Evolutionary conservation across 2,888 invertebrate genomes (phyloP).

Genomic region (Cremastinae sp.): DNA sequence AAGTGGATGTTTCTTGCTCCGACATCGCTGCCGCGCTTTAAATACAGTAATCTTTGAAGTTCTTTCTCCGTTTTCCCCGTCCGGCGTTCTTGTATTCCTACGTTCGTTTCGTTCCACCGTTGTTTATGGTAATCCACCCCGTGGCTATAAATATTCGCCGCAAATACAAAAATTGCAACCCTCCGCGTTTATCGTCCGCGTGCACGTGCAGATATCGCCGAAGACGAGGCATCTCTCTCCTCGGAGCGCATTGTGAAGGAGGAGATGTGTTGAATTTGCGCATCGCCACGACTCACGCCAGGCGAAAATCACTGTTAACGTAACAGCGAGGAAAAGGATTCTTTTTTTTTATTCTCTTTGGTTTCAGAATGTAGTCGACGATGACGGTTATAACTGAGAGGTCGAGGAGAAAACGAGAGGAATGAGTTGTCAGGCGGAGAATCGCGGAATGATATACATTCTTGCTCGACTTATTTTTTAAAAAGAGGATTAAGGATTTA

Average conservation of each 20-base stretch:
- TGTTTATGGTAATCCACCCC: constrained; percentile 78
- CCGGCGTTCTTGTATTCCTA: not conserved
- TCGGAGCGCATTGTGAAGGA: not conserved
- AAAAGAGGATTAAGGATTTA: no score
- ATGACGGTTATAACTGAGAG: no score
- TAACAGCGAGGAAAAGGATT: not conserved
- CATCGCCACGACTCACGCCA: no score
- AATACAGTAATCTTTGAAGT: constrained; percentile 77
- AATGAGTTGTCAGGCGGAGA: no score
- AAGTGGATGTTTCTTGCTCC: constrained; percentile 67
- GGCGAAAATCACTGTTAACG: no score
- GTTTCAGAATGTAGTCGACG: no score
- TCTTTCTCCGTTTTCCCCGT: constrained; percentile 64
- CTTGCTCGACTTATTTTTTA: no score
- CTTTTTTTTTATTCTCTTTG: constrained; percentile 5
- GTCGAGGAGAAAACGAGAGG: no score
- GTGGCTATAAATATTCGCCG: constrained; percentile 76
- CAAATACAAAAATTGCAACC: constrained; percentile 78
- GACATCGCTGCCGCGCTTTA: constrained; percentile 68
- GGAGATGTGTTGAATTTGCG: no score
- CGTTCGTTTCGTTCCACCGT: constrained; percentile 60
- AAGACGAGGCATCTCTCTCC: no score
- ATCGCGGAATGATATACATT: no score
- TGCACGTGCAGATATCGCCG: not conserved
- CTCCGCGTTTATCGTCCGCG: constrained; percentile 58